phyloP scores from a whole-genome alignment of 1,140 invertebrate genomes.

The Gryllus bimaculatus region DNA sequence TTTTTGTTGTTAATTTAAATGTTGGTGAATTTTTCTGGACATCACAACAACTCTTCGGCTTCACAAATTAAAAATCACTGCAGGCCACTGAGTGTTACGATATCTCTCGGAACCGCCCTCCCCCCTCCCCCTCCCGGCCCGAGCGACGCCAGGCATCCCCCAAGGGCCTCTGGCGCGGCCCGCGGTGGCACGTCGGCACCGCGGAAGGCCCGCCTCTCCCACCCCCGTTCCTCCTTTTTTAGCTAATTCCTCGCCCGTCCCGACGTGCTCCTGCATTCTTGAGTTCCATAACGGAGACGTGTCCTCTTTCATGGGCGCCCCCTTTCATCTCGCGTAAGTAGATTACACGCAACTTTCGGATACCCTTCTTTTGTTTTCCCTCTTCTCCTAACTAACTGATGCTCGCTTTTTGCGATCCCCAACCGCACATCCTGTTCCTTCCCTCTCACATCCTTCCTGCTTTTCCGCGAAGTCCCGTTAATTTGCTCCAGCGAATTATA shows the following conservation, averaged over 20 bases:
- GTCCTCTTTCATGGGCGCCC: neutral
- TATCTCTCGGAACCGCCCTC: no score
- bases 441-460: neutral
- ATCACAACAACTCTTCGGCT: no score
- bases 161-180: no score
- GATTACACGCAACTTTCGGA: slow-evolving; percentile 1
- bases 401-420: neutral
- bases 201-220: neutral
- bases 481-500: neutral
- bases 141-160: no score
- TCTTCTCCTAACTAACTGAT: neutral
- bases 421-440: neutral
- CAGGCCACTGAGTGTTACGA: no score
- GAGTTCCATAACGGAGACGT: neutral
- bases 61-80: no score
- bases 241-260: neutral
- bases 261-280: neutral
- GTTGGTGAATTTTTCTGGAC: no score
- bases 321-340: neutral
- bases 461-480: neutral
- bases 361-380: neutral
- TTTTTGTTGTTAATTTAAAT: no score
- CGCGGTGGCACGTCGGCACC: no score
- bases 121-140: no score
- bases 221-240: neutral